Evolutionary conservation across 2,888 invertebrate genomes (phyloP), one percentile per base, ranked within the genome.

Genomic region (Leuctra nigra): DNA sequence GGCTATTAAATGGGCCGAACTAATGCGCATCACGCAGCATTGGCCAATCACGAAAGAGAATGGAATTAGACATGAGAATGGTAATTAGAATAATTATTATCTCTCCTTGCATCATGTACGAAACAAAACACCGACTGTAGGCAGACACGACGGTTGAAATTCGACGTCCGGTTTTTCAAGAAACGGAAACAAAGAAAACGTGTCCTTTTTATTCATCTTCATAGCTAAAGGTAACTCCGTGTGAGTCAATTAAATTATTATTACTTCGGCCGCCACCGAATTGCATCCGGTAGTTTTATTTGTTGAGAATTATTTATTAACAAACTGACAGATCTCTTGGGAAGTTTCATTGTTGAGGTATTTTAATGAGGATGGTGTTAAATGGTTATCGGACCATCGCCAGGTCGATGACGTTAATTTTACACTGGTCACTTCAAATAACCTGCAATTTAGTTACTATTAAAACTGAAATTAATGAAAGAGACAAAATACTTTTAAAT

Each of bases 1-100:
- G 3, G 44, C 22, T 44, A 44, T 44, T 44, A 44, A 44, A 44
- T 44, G 44, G 44, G 44, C 23, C 23, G 44, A 23, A 44, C 44
- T 16, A 44, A 44, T 44, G 44, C n/a, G n/a, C 44, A 23, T n/a
- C n/a, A n/a, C n/a, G n/a, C n/a, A n/a, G n/a, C n/a, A n/a, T n/a
- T n/a, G n/a, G 20, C 44, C 44, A 23, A 44, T 23, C 44, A 23
- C 23, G 6, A 44, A 23, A 20, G 23, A 44, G 44, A 23, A 44
- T 20, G 23, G 44, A 44, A 44, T 23, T 20, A 44, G 44, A 23
- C 22, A 44, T 44, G 23, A 23, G 44, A 23, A 44, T 44, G 22
- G 23, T 44, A 23, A 44, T 44, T 23, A 44, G n/a, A 44, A 44
- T 44, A 23, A 44, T 44, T 44, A 23, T 20, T 18, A 16, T 44